Conservation (phyloP, 92 coral and sea anemone genomes). For the Palythoa caribaeorum region DNA sequence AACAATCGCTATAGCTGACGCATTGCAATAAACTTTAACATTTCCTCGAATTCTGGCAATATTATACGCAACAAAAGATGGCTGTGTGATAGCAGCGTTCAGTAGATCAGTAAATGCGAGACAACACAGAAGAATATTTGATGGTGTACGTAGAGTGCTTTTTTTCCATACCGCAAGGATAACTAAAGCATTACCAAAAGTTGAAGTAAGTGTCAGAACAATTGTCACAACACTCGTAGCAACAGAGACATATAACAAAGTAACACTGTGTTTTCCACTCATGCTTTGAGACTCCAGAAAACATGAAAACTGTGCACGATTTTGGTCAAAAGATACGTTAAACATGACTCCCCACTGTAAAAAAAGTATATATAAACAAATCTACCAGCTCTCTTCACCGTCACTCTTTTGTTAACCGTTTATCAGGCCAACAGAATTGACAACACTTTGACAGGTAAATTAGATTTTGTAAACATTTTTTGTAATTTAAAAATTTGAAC, state of each 20-base stretch:
- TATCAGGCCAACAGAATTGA: not conserved
- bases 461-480: not conserved
- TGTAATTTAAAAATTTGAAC: not conserved
- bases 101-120: constrained; percentile 23
- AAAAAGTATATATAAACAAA: not conserved
- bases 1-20: constrained; percentile 10
- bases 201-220: not conserved
- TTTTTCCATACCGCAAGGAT: constrained; percentile 8
- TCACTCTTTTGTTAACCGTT: not conserved
- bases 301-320: not conserved
- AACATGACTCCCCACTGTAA: not conserved
- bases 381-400: not conserved
- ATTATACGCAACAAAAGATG: constrained; percentile 5
- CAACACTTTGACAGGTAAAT: not conserved
- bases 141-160: constrained; percentile 1
- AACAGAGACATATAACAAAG: constrained; percentile 20
- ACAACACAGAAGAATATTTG: constrained; percentile 18
- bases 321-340: constrained; percentile 15
- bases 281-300: constrained; percentile 24
- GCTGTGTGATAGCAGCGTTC: constrained; percentile 25
- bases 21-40: constrained; percentile 18
- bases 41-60: constrained; percentile 33
- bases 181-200: constrained; percentile 1
- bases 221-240: constrained; percentile 6
- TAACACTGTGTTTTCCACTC: not conserved